phyloP scores from a whole-genome alignment of 2,888 invertebrate species.

The Phalangium opilio region DNA sequence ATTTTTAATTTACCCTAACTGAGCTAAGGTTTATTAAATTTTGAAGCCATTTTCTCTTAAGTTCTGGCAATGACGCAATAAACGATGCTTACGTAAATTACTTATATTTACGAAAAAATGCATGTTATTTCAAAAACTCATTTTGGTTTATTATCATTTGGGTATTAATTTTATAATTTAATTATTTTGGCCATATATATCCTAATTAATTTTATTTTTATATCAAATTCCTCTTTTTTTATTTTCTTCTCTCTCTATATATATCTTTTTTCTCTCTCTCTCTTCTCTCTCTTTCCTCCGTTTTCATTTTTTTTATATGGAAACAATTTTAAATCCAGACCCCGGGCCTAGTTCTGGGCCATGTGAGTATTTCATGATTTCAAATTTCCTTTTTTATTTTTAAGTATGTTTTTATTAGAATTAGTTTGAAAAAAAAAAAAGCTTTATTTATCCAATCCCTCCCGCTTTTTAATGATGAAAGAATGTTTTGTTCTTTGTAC shows the following conservation, averaged over 20 bases:
- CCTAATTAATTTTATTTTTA: conserved; percentile 1
- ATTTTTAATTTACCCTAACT: too few relatives aligned
- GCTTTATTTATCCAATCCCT: too few relatives aligned
- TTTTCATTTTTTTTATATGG: too few relatives aligned
- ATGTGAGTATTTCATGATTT: conserved; percentile 52
- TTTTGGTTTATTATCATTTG: background rate
- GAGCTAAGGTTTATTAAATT: too few relatives aligned
- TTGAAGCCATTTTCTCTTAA: too few relatives aligned
- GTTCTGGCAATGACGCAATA: too few relatives aligned
- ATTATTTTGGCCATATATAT: conserved; percentile 1
- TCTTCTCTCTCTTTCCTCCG: conserved; percentile 13
- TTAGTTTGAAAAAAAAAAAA: too few relatives aligned
- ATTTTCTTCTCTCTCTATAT: conserved; percentile 12
- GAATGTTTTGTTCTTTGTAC: conserved; percentile 4
- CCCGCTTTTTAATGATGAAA: too few relatives aligned
- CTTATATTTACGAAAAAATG: too few relatives aligned
- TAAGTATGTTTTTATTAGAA: conserved; percentile 13
- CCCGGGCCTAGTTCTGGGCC: conserved; percentile 71
- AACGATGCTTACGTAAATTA: too few relatives aligned
- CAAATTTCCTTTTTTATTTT: conserved; percentile 19
- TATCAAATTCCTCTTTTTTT: conserved; percentile 6
- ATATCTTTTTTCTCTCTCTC: conserved; percentile 19
- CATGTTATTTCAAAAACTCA: too few relatives aligned
- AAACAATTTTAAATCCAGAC: conserved; percentile 42
- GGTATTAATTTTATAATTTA: background rate